A percentile compares a stretch with the other conserved stretches of the same genome.
Conservation (phyloP, 2,113 vertebrate species). For the Calyptomena viridis region DNA sequence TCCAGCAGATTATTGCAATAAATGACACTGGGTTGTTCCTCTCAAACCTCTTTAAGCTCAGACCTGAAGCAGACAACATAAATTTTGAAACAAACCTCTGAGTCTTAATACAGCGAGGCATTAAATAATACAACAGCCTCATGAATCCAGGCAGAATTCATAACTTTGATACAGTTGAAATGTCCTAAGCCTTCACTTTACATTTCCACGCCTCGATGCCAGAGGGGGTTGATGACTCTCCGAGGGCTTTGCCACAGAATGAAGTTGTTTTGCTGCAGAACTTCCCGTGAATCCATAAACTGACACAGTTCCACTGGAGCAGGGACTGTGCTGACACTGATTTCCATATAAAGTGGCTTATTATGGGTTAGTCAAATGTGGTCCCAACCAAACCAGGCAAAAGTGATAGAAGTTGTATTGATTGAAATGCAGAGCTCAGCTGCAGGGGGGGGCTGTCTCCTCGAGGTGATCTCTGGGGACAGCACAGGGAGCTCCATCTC, state of each 20-base stretch:
- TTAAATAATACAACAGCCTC: conserved; percentile 18
- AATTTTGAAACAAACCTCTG: neutral
- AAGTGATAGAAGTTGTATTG: neutral
- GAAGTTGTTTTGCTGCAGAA: neutral
- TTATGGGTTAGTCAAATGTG: neutral
- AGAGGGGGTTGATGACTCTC: neutral
- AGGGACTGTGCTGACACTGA: neutral
- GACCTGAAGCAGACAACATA: neutral
- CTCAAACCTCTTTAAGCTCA: neutral
- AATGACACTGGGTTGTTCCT: neutral
- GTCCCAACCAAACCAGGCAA: neutral
- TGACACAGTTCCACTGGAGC: neutral
- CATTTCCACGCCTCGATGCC: neutral
- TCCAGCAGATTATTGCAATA: neutral
- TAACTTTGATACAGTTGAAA: neutral
- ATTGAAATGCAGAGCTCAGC: neutral
- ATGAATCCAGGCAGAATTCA: conserved; percentile 1
- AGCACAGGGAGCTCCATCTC: neutral
- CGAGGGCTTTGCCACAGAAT: neutral
- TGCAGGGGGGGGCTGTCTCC: neutral
- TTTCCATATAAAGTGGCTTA: conserved; percentile 29
- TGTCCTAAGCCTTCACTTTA: neutral
- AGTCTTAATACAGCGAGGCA: neutral
- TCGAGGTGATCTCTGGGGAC: neutral
- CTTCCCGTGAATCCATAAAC: neutral